Base-by-base conservation (phyloP, 2,113 vertebrate species). In the Oenanthe oenanthe region DNA sequence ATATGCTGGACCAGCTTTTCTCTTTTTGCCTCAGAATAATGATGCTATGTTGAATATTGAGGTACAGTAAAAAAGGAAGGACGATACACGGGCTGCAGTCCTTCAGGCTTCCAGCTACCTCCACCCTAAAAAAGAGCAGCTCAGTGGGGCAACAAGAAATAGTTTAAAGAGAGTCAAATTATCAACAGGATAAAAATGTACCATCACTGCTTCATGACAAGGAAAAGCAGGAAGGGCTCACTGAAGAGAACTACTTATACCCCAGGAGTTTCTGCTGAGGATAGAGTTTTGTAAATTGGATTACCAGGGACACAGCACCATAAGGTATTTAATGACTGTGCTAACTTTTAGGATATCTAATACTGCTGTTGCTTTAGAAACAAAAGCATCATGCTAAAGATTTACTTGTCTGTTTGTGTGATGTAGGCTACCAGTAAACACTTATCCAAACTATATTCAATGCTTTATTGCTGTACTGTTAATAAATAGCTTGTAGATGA, bases 1-100 rank as follows among this genome's bases (percentile, higher is more conserved):
- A 97, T 96, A 56, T 97, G 97, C 98, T 98, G 98, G 98, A 97
- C 96, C 98, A 98, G 98, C 98, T 98, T 97, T 98, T 97, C 97
- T 97, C 97, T 97, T 92, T 79, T 97, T 97, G 95, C 95, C 97
- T 97, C 97, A 97, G 98, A 98, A 98, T 98, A 98, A 97, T 95
- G 94, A 97, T 97, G 98, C 96, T 98, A 93, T 97, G 97, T 98
- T 96, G 98, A 97, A 97, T 96, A 97, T 72, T 93, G 97, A 97
- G 95, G 96, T 98, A 91, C 93, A 96, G 96, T 96, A 88, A 97
- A 96, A 95, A 98, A 95, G 89, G 95, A 96, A 97, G 92, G 95
- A 89, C n/a, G 93, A 95, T 94, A 85, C 78, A 66, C 54, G 96
- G 92, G 88, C 96, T 96, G 97, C 97, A 86, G 96, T 94, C 95